A percentile compares a stretch with the other conserved stretches of the same genome.
phyloP scores from a whole-genome alignment of 2,797 vertebrate species.

The Carapus acus region DNA sequence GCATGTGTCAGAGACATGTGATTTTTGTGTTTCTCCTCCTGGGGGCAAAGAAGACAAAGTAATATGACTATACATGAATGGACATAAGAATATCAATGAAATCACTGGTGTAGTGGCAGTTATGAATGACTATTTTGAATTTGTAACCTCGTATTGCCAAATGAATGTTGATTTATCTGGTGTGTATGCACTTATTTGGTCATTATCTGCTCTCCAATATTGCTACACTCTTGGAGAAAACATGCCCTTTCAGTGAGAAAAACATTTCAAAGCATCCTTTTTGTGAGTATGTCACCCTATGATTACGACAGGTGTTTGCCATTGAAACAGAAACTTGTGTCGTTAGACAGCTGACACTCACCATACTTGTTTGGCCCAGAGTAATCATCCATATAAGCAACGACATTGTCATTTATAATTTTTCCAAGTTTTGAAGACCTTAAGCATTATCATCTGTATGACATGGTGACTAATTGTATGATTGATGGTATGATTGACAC shows the following conservation, averaged over 20 bases:
- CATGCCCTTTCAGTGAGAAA: slow-evolving; percentile 7
- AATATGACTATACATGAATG: too few species aligned
- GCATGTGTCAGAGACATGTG: too few species aligned
- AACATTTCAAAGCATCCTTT: slow-evolving; percentile 21
- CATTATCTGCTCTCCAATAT: too few species aligned
- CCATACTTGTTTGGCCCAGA: slow-evolving; percentile 52
- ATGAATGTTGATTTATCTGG: too few species aligned
- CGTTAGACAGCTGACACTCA: slow-evolving; percentile 62
- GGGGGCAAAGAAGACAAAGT: too few species aligned
- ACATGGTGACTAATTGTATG: slow-evolving; percentile 6
- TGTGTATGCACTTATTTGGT: too few species aligned
- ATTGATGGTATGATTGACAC: slow-evolving; percentile 37
- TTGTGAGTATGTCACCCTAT: slow-evolving; percentile 40
- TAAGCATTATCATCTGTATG: slow-evolving; percentile 51
- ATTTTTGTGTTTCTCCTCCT: too few species aligned
- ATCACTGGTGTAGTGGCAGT: too few species aligned
- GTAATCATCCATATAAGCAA: slow-evolving; percentile 60
- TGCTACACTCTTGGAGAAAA: slow-evolving; percentile 7
- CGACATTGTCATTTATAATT: slow-evolving; percentile 61
- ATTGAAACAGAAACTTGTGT: slow-evolving; percentile 59
- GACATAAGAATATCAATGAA: too few species aligned
- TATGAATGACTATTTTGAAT: too few species aligned
- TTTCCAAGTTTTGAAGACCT: slow-evolving; percentile 51
- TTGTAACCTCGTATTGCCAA: too few species aligned
- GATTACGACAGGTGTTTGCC: slow-evolving; percentile 65